Evolutionary conservation across 2,888 invertebrate species (phyloP), one percentile per base, ranked within the genome.

Genomic region (Lithophane semibrunnea): DNA sequence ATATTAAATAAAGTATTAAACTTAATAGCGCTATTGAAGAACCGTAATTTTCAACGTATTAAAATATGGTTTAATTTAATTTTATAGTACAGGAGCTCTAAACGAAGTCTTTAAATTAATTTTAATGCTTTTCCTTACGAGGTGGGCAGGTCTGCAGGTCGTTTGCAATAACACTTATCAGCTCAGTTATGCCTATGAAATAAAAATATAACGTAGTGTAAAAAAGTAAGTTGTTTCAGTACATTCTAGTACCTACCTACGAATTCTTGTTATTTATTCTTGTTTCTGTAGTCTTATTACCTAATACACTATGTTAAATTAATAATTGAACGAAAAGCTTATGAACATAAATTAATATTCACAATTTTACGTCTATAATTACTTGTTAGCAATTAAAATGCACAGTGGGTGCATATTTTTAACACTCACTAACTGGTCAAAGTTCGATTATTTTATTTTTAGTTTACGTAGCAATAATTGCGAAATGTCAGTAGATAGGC

Each of bases 371-470:
- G 21, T 63, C 4, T 60, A 66, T 64, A 65, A 71, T 73, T 56
- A 63, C 42, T 42, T 44, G 47, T 9, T 16, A 64, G 66, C 47
- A 69, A 68, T 65, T 68, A 58, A 72, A 77, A 79, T 75, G 75
- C 70, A 72, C 21, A 61, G 18, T 37, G 42, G 42, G 63, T 64
- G 61, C n/a, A 83, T 81, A 67, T 73, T 74, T 86, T 52, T 67
- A 65, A 12, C 65, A 78, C 10, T 65, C 56, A 58, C 44, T 49
- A 29, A 42, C 21, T 66, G 84, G 44, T n/a, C 87, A 87, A 85
- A 86, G 86, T 83, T 67, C 81, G 61, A 42, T 63, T 52, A 24
- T 65, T 66, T 79, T 52, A 47, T 44, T 69, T 67, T 75, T 47
- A 66, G 63, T 54, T 73, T 42, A 64, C 56, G 29, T 58, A 61